Evolutionary conservation across 1,140 invertebrate genomes (phyloP), one percentile per base, ranked within the genome.

Genomic region (Aphaenogaster ashmeadi): DNA sequence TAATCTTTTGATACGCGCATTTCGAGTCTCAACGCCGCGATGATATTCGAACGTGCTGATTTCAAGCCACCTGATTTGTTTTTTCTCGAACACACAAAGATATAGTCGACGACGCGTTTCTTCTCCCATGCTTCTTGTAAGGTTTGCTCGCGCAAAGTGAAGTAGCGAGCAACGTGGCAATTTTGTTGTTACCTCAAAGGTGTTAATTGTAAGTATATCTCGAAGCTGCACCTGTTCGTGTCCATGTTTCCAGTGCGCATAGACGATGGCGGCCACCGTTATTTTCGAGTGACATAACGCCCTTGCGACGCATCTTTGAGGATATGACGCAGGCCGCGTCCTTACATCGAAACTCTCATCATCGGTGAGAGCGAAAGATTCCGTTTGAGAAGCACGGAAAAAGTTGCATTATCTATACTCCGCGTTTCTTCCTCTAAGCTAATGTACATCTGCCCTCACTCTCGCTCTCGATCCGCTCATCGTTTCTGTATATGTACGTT

Each of bases 261-360:
- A 97, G 96, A 95, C 96, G 96, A 95, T 97, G 97, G 97, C 96
- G 96, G 91, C 97, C 97, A 89, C 97, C 97, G 89, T 95, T 97
- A 93, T 97, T 97, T 96, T 96, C 97, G 81, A 97, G 97, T 90
- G 97, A 97, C 95, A 97, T 97, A 94, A 97, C 97, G 91, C 97
- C 97, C 94, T 95, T 97, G 93, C 96, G 97, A 95, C 96, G 97
- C 94, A 96, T 97, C 95, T 97, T 97, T 95, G 97, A 97, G 96
- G 97, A 97, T 87, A 95, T 96, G 92, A 96, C 96, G 58, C 92
- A 93, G 75, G 92, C 89, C 50, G 90, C 91, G 52, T 92, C 91
- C 64, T 92, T 93, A 77, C 93, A 94, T 91, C 92, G 90, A 78
- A 91, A 94, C 80, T 88, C 88, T 84, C 89, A 92, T 92, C 92